Percentiles rank a stretch among this genome's conserved stretches.
Conservation (phyloP, 2,888 invertebrate species). For the Nymphalis polychloros region DNA sequence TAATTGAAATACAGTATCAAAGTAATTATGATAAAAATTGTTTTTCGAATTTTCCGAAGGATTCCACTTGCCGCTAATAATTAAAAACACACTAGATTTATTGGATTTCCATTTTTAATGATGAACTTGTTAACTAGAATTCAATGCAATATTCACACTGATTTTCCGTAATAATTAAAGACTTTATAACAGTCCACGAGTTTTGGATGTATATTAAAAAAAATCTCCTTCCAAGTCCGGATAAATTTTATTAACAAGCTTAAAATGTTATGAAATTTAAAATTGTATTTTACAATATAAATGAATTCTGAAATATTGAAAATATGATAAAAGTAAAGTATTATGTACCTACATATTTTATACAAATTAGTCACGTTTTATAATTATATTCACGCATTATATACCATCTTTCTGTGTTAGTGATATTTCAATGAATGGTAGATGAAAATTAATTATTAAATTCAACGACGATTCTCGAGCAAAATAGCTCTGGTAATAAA, state of each 20-base stretch:
- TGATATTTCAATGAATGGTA: no score
- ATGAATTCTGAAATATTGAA: no score
- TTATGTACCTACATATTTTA: no score
- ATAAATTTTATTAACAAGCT: no score
- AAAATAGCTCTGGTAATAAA: not conserved
- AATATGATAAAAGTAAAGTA: no score
- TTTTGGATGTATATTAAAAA: not conserved
- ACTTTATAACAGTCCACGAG: not conserved
- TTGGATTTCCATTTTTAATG: not conserved
- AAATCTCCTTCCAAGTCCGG: no score
- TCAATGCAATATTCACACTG: not conserved
- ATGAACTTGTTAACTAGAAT: not conserved
- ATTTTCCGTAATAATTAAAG: not conserved
- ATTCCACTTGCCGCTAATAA: not conserved
- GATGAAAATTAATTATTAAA: no score
- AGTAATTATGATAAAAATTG: not conserved
- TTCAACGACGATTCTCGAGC: not conserved
- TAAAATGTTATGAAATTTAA: no score
- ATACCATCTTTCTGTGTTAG: no score
- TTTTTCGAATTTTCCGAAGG: not conserved
- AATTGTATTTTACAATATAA: no score
- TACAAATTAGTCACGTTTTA: no score
- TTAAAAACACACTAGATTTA: not conserved
- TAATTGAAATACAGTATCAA: conserved; percentile 1
- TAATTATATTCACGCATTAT: no score